A percentile compares a stretch with the other conserved stretches of the same genome.
Conservation (phyloP, 92 coral and sea anemone species). For the Zoanthus sansibaricus region DNA sequence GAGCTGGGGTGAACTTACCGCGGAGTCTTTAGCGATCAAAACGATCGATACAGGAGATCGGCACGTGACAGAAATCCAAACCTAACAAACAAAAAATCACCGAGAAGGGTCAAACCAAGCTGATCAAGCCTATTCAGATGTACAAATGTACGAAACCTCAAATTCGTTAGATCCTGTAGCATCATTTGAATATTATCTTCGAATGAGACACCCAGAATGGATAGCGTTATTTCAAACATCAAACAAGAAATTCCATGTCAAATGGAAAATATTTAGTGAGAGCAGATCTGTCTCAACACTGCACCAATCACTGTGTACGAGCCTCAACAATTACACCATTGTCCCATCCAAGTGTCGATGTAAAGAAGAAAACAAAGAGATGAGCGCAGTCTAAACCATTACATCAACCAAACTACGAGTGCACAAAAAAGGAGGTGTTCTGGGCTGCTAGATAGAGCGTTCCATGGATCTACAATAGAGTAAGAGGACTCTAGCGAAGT, state of each 20-base stretch:
- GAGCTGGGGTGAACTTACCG: conserved; percentile 28
- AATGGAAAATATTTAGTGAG: too few relatives aligned
- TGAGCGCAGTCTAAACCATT: conserved; percentile 50
- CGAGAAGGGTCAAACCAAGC: conserved; percentile 55
- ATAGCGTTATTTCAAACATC: conserved; percentile 54
- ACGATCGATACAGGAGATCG: conserved; percentile 10
- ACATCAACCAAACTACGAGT: conserved; percentile 46
- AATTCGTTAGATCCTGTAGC: conserved; percentile 54
- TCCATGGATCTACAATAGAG: neutral
- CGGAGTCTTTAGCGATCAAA: conserved; percentile 32
- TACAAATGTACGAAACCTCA: conserved; percentile 45
- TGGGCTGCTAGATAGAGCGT: neutral
- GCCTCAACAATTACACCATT: conserved; percentile 48
- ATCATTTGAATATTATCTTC: conserved; percentile 44
- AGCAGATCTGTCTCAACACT: conserved; percentile 6
- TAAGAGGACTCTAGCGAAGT: too few relatives aligned
- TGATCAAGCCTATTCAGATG: conserved; percentile 45
- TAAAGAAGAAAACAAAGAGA: conserved; percentile 50
- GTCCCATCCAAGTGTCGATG: conserved; percentile 41
- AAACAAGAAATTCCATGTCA: conserved; percentile 23
- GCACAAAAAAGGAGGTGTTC: conserved; percentile 50
- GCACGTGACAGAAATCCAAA: conserved; percentile 29
- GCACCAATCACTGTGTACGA: conserved; percentile 51
- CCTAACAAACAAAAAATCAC: conserved; percentile 53
- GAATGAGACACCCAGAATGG: conserved; percentile 27